Evolutionary conservation across 2,888 invertebrate genomes (phyloP).

Genomic region (Apodemia hepburni): DNA sequence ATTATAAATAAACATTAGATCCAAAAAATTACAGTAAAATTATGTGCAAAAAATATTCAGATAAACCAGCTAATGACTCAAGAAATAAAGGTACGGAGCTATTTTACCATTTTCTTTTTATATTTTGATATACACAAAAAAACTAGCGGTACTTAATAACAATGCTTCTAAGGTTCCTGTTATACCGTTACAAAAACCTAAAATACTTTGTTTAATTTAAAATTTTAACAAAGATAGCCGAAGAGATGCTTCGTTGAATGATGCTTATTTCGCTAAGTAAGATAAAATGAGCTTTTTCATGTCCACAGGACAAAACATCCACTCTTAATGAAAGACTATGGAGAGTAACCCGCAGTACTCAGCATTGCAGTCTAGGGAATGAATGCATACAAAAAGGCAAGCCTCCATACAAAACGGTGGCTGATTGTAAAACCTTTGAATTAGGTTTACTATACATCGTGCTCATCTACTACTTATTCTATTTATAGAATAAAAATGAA

Average conservation of each 20-base stretch:
- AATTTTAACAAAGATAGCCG: conserved; percentile 12
- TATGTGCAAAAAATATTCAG: no score
- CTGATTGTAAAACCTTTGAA: conserved; percentile 23
- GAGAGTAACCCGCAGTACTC: conserved; percentile 15
- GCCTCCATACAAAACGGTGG: conserved; percentile 21
- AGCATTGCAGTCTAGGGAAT: conserved; percentile 15
- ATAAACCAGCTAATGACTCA: no score
- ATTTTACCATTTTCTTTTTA: no score
- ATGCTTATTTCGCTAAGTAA: conserved; percentile 21
- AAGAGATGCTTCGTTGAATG: conserved; percentile 18
- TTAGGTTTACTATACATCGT: conserved; percentile 21
- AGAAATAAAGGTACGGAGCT: no score
- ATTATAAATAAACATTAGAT: no score
- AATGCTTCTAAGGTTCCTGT: background rate
- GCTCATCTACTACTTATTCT: conserved; percentile 20
- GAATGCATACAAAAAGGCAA: conserved; percentile 21
- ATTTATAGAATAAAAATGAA: conserved; percentile 20
- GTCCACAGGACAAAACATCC: conserved; percentile 22
- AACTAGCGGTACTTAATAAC: background rate
- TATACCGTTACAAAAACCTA: background rate
- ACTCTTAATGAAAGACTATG: conserved; percentile 18
- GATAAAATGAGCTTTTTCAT: conserved; percentile 22
- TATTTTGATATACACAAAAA: no score
- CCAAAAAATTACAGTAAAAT: no score
- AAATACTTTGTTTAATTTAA: background rate